A percentile compares a stretch with the other conserved stretches of the same genome.
These are phyloP conservation scores for Amphimallon solstitiale DNA, from an alignment of 2,888 invertebrate genomes.

Conservation along the genomic window DNA sequence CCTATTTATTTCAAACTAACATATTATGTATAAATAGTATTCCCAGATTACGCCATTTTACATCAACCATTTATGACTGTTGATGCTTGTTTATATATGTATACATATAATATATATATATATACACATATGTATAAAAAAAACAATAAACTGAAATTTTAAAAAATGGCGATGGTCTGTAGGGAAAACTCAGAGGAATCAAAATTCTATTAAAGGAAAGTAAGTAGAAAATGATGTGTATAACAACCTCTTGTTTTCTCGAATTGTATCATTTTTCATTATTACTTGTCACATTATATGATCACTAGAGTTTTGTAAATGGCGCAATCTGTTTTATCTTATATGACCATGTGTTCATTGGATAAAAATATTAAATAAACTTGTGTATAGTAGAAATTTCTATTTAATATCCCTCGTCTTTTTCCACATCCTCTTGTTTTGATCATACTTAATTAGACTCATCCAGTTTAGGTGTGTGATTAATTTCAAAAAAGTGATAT, in stretches of 20 bases:
- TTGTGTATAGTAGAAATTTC: slow-evolving; percentile 46
- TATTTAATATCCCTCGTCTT: background rate
- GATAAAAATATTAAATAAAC: slow-evolving; percentile 61
- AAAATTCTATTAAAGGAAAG: slow-evolving; percentile 34
- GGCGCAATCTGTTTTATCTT: slow-evolving; percentile 60
- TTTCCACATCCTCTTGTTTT: background rate
- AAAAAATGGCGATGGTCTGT: slow-evolving; percentile 15
- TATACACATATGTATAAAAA: background rate
- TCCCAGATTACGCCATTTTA: slow-evolving; percentile 61
- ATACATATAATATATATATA: background rate
- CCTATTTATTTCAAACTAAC: slow-evolving; percentile 48
- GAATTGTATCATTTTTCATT: slow-evolving; percentile 37
- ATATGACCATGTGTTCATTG: slow-evolving; percentile 64
- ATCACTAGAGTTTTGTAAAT: slow-evolving; percentile 55
- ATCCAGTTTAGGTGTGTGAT: too few relatives aligned
- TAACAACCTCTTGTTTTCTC: slow-evolving; percentile 37
- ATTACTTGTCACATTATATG: slow-evolving; percentile 33
- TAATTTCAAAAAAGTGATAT: too few relatives aligned
- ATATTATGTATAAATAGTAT: slow-evolving; percentile 46
- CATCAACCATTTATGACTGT: slow-evolving; percentile 60
- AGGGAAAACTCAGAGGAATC: slow-evolving; percentile 1
- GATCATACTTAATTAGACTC: too few relatives aligned
- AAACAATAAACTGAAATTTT: background rate
- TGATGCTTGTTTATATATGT: slow-evolving; percentile 50
- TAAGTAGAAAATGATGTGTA: slow-evolving; percentile 35